A percentile compares a stretch with the other conserved stretches of the same genome.
Conservation (phyloP, 2,888 invertebrate genomes). For the Altica lythri region DNA sequence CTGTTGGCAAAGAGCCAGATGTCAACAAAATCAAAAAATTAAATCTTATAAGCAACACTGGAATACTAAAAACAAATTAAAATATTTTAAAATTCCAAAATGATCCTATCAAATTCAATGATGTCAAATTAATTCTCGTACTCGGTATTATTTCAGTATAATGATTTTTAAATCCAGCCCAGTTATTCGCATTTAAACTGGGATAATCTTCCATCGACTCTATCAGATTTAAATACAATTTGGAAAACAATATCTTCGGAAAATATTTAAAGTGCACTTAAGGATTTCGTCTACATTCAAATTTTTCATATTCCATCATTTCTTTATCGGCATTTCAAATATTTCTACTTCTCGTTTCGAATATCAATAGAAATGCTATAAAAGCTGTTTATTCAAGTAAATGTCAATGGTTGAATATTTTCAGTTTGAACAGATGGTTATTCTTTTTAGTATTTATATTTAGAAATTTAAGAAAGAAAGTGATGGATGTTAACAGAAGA, state of each 20-base stretch:
- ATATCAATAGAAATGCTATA: slow-evolving; percentile 5
- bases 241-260: slow-evolving; percentile 21
- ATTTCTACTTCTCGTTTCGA: slow-evolving; percentile 6
- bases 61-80: no score
- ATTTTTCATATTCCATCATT: slow-evolving; percentile 14
- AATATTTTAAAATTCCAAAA: no score
- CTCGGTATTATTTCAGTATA: not conserved
- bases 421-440: no score
- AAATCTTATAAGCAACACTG: no score
- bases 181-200: slow-evolving; percentile 23
- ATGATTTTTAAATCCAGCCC: slow-evolving; percentile 10
- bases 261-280: slow-evolving; percentile 15
- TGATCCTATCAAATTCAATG: no score
- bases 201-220: slow-evolving; percentile 12
- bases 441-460: no score
- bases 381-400: slow-evolving; percentile 12
- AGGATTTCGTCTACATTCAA: not conserved
- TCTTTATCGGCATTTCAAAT: slow-evolving; percentile 1
- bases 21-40: no score
- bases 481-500: no score
- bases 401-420: slow-evolving; percentile 5
- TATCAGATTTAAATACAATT: slow-evolving; percentile 22
- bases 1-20: no score
- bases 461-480: no score
- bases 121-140: not conserved